Conservation (phyloP, 2,113 vertebrate species). For the Hucho hucho region DNA sequence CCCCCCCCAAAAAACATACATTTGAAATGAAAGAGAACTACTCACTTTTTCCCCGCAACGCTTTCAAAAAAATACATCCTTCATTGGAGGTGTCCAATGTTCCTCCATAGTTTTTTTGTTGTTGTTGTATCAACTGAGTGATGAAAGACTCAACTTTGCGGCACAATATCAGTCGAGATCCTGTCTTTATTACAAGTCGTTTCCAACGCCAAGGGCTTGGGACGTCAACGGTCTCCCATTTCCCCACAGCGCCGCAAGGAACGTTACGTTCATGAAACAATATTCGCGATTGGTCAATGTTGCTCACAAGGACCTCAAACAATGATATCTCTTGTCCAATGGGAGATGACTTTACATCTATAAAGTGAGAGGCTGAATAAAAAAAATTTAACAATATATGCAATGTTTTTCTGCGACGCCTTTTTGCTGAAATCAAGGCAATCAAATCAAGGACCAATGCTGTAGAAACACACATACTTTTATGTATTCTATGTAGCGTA, state of each 20-base stretch:
- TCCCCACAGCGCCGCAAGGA: slow-evolving; percentile 28
- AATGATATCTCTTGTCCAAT: slow-evolving; percentile 46
- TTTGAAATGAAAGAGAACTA: slow-evolving; percentile 18
- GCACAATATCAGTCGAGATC: slow-evolving; percentile 21
- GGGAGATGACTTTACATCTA: slow-evolving; percentile 13
- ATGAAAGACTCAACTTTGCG: not conserved
- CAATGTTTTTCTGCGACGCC: no score
- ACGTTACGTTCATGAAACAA: slow-evolving; percentile 25
- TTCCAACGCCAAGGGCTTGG: slow-evolving; percentile 29
- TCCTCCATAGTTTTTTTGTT: not conserved
- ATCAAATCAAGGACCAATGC: not conserved
- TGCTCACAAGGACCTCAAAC: slow-evolving; percentile 1
- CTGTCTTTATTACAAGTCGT: slow-evolving; percentile 38
- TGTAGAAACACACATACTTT: not conserved
- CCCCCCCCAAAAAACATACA: slow-evolving; percentile 26
- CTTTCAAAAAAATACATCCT: not conserved
- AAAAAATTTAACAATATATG: no score
- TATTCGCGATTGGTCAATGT: slow-evolving; percentile 46
- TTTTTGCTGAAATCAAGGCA: not conserved
- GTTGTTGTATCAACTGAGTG: not conserved
- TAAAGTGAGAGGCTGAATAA: slow-evolving; percentile 4
- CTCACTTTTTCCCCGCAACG: slow-evolving; percentile 45
- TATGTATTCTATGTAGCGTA: not conserved
- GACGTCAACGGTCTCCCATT: slow-evolving; percentile 21
- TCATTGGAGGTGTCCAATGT: not conserved